Evolutionary conservation across 2,797 vertebrate species (phyloP).

Genomic region (Potorous gilbertii): DNA sequence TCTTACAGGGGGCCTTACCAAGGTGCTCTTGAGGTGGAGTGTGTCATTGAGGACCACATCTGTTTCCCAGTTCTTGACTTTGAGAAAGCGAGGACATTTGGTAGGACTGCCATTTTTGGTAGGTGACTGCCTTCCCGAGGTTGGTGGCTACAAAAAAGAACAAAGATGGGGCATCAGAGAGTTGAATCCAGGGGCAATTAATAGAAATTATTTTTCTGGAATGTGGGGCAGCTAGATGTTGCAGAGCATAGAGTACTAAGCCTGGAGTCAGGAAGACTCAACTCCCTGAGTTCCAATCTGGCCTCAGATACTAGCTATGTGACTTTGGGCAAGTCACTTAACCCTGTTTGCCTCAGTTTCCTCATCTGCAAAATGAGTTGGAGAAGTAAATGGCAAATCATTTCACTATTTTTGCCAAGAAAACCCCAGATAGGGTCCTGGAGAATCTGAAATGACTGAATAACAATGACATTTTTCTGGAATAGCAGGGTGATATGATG

Average conservation of each 20-base stretch:
- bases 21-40: conserved; percentile 90
- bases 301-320: not conserved
- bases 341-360: not conserved
- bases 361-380: not conserved
- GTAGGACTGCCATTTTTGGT: conserved; percentile 93
- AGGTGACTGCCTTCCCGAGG: conserved; percentile 88
- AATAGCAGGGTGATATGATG: not conserved
- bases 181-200: not conserved
- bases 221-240: not conserved
- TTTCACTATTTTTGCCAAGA: not conserved
- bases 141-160: conserved; percentile 81
- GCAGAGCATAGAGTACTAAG: not conserved
- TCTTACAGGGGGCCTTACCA: conserved; percentile 84
- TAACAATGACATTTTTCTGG: not conserved
- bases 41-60: conserved; percentile 91
- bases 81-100: conserved; percentile 95
- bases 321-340: not conserved
- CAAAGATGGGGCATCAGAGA: not conserved
- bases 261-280: not conserved
- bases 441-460: not conserved
- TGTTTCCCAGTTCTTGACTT: conserved; percentile 97
- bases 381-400: not conserved
- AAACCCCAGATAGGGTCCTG: not conserved
- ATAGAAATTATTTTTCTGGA: not conserved
- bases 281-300: not conserved